Percentiles rank a stretch among this genome's conserved stretches.
Evolutionary conservation across 2,113 vertebrate genomes (phyloP).

Genomic region (Arizona elegans): DNA sequence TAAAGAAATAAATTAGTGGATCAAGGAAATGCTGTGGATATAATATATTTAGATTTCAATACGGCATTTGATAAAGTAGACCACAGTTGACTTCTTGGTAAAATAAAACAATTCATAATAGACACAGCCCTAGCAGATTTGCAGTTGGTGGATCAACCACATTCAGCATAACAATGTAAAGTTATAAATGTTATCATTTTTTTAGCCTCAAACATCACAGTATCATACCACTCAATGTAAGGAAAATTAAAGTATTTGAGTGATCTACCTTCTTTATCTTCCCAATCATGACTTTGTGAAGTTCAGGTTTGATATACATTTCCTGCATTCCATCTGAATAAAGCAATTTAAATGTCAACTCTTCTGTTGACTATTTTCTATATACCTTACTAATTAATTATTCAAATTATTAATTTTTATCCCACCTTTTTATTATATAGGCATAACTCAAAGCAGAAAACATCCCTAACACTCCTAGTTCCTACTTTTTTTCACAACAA

Average conservation of each 20-base stretch:
- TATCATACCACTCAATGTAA: background rate
- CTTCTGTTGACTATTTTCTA: background rate
- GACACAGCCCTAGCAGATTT: no score
- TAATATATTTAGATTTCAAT: no score
- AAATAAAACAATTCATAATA: no score
- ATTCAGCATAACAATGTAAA: no score
- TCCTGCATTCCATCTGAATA: background rate
- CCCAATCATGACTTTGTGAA: slow-evolving; percentile 1
- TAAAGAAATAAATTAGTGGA: no score
- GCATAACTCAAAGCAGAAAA: background rate
- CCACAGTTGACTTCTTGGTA: no score
- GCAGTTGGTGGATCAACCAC: no score
- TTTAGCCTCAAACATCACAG: background rate
- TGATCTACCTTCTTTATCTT: background rate
- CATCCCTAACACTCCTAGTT: background rate
- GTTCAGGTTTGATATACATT: background rate
- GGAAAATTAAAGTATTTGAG: background rate
- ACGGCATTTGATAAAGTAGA: no score
- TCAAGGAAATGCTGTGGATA: no score
- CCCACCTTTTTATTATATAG: background rate
- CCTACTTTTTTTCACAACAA: background rate
- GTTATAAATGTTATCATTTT: no score
- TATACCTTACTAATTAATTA: background rate
- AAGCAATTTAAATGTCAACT: background rate
- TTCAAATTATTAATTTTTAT: background rate